Evolutionary conservation across 2,888 invertebrate species (phyloP), one percentile per base, ranked within the genome.

Genomic region (Clostera curtula): DNA sequence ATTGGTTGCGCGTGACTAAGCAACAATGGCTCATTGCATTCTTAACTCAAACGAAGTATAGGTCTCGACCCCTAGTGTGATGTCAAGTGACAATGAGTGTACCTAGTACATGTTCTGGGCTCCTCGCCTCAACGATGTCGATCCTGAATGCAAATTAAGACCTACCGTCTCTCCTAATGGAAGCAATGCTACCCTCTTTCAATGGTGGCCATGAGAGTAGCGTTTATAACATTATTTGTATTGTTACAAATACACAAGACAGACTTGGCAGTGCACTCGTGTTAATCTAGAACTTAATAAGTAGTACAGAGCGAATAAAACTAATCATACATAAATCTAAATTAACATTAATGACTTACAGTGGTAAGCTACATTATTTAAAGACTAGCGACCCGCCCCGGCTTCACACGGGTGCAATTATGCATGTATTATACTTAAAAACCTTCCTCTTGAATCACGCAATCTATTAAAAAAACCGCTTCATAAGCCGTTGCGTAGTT

Each of bases 111-210:
- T 27, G 27, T 25, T 32, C 31, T 19, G 29, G 42, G 19, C 17
- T 32, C 36, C 23, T 11, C 16, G 24, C 21, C 43, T 36, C 41
- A 53, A 56, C 53, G 56, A 57, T 47, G 46, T 36, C 49, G 49
- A 54, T 55, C 50, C 41, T 53, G 56, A 53, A 67, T 68, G 68
- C 63, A 70, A 66, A 70, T 69, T 65, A 65, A 53, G 43, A 42
- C 46, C 13, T 45, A 36, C 38, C 49, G 49, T 40, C 54, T 47
- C 46, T 45, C 46, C 63, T 67, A 70, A 70, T 69, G 66, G 69
- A 64, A 60, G 58, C 62, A 56, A 43, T 36, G 37, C 43, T 52
- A 49, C 49, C 49, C 55, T 51, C 54, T 49, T 56, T 49, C 40
- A 29, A 24, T 31, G 17, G 12, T 16, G 39, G 59, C 56, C 43